Conservation (phyloP, 2,888 invertebrate species). For the Xestoiulus laeticollis region DNA sequence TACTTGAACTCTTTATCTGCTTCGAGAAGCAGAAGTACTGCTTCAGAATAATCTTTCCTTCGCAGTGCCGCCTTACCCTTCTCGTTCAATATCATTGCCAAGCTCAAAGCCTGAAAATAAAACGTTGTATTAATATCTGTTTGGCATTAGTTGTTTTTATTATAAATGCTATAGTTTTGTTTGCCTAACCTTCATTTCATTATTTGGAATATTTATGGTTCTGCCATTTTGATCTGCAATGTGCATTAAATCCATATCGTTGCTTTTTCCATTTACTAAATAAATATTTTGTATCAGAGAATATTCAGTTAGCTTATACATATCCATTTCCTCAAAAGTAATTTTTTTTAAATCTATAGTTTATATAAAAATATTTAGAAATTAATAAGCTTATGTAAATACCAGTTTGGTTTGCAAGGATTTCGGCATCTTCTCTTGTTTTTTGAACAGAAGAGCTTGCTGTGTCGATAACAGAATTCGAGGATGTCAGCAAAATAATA, state of each 20-base stretch:
- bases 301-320: neutral
- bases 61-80: conserved; percentile 77
- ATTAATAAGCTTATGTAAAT: too few relatives aligned
- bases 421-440: conserved; percentile 60
- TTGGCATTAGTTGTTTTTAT: neutral
- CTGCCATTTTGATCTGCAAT: conserved; percentile 80
- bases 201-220: conserved; percentile 61
- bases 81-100: conserved; percentile 83
- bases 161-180: neutral
- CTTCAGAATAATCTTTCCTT: conserved; percentile 73
- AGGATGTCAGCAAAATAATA: neutral
- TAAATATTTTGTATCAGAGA: neutral
- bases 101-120: conserved; percentile 69
- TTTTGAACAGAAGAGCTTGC: conserved; percentile 58
- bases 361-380: too few relatives aligned
- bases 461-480: conserved; percentile 52
- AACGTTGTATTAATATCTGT: neutral
- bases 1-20: conserved; percentile 78
- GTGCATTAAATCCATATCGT: conserved; percentile 61
- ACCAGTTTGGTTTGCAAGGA: conserved; percentile 62
- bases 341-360: conserved; percentile 63
- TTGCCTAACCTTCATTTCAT: neutral
- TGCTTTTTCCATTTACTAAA: conserved; percentile 56
- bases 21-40: conserved; percentile 78
- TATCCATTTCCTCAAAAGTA: too few relatives aligned